Evolutionary conservation across 2,797 vertebrate species (phyloP), one percentile per base, ranked within the genome.

Genomic region (Sitta carolinensis): DNA sequence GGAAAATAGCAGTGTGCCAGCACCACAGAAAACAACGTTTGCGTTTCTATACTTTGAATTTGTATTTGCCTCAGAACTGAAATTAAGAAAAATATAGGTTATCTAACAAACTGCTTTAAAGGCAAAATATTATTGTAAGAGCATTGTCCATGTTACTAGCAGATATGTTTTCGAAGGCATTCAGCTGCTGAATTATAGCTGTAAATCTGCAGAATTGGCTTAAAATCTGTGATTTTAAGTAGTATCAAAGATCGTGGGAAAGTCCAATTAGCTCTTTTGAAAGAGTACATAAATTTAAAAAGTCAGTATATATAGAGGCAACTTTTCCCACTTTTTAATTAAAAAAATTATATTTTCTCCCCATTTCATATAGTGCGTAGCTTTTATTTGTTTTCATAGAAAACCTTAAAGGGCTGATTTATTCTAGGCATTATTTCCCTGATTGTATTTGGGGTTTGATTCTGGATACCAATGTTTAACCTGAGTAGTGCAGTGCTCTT

Each of bases 1-100:
- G 97, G 96, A 97, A 96, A 97, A 95, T 94, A 96, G 89, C 91
- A 96, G 66, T 83, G 62, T 97, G 96, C 97, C 94, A 97, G 95
- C 93, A 88, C 94, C 85, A 92, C 74, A 81, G 95, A 97, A 97
- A 97, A 96, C 92, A 96, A 90, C 94, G 81, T 96, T 97, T 95
- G 70, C 92, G 90, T 96, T 97, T 89, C 84, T 95, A 62, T 82
- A 52, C 83, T 85, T 91, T 87, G 97, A 91, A 96, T 96, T 94
- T 89, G 87, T 94, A 38, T 94, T 96, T 78, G n/a, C 66, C 58
- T 84, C 81, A 84, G 89, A 69, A 77, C 75, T 85, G 96, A 94
- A 96, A 94, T 90, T 58, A 93, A 91, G 76, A 62, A 93, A 96
- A 95, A 96, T 96, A 95, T 43, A 93, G 83, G 69, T 96, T 97